Conservation (phyloP, 2,888 invertebrate species). For the Heliconius ismenius region DNA sequence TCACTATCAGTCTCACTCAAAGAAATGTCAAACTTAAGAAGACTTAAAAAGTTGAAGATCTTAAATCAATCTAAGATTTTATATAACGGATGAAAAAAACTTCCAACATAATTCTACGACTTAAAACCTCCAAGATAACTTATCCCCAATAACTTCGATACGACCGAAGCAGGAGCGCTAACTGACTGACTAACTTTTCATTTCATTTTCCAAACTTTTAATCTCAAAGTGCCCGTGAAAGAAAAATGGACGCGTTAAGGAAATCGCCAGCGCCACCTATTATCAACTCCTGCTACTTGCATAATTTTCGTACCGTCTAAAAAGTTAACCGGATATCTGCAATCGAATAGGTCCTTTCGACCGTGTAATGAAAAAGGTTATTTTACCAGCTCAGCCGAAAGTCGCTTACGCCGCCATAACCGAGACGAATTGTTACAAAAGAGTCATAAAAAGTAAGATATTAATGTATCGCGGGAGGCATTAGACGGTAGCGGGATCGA, state of each 20-base stretch:
- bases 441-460: constrained; percentile 83
- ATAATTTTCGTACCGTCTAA: constrained; percentile 52
- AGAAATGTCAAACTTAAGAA: background rate
- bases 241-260: constrained; percentile 78
- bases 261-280: constrained; percentile 80
- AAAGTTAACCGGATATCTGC: constrained; percentile 21
- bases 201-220: constrained; percentile 80
- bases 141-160: constrained; percentile 57
- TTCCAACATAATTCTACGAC: constrained; percentile 17
- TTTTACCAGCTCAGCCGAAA: constrained; percentile 16
- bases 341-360: constrained; percentile 17
- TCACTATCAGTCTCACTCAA: background rate
- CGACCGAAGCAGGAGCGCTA: constrained; percentile 54
- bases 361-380: background rate
- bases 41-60: constrained; percentile 10
- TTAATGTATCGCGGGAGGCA: constrained; percentile 83
- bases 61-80: constrained; percentile 22
- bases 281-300: constrained; percentile 72
- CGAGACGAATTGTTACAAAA: constrained; percentile 75
- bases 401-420: constrained; percentile 53
- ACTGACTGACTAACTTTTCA: constrained; percentile 64
- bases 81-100: constrained; percentile 21
- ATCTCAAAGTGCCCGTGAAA: constrained; percentile 82
- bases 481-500: constrained; percentile 79
- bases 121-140: constrained; percentile 32